Conservation (phyloP, 1,140 invertebrate species). For the Sinonovacula constricta region DNA sequence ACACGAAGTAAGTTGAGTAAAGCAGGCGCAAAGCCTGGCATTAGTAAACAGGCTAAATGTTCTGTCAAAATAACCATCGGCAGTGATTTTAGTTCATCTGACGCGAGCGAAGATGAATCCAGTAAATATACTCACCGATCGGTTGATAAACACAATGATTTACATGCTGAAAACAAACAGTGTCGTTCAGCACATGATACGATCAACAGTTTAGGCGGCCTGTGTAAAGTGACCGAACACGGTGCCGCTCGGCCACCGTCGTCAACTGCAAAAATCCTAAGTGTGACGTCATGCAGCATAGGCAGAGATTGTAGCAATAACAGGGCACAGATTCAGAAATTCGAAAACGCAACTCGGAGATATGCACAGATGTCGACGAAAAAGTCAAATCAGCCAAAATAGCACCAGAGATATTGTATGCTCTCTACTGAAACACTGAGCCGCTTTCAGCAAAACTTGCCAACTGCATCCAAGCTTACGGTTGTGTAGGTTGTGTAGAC, state of each 20-base stretch:
- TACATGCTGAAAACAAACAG: too few species aligned
- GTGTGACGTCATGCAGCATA: conserved; percentile 13
- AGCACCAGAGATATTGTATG: too few species aligned
- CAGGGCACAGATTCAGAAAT: conserved; percentile 16
- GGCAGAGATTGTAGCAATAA: conserved; percentile 23
- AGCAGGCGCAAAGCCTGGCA: not conserved
- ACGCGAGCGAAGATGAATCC: conserved; percentile 5
- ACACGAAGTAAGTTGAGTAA: not conserved
- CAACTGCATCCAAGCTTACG: too few species aligned
- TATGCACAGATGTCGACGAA: not conserved
- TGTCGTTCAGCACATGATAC: too few species aligned
- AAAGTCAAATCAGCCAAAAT: not conserved
- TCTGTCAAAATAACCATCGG: conserved; percentile 29
- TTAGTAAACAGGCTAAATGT: not conserved
- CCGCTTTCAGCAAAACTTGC: too few species aligned
- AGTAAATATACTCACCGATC: not conserved
- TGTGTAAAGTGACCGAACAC: not conserved
- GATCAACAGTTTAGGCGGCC: not conserved
- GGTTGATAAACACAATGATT: too few species aligned
- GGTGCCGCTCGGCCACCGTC: not conserved
- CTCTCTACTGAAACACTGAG: too few species aligned
- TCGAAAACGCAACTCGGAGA: conserved; percentile 33
- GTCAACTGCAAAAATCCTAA: not conserved
- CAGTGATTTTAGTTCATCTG: conserved; percentile 17
- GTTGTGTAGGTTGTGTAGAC: too few species aligned